phyloP scores from a whole-genome alignment of 2,797 vertebrate species.

The Mus caroli region DNA sequence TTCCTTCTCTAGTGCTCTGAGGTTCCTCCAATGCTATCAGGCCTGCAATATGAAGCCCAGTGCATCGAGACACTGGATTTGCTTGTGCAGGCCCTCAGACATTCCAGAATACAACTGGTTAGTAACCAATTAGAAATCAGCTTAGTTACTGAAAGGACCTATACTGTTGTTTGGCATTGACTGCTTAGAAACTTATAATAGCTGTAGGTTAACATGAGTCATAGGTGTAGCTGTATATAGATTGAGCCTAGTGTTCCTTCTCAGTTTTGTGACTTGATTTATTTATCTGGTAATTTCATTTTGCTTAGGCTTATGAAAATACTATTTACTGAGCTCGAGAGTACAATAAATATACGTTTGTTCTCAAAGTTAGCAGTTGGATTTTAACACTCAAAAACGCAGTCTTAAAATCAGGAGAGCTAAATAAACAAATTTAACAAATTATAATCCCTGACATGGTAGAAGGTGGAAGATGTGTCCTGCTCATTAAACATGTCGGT shows the following conservation, averaged over 20 bases:
- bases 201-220: conserved; percentile 40
- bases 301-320: conserved; percentile 59
- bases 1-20: conserved; percentile 36
- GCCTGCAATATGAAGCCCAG: conserved; percentile 36
- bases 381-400: conserved; percentile 56
- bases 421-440: conserved; percentile 60
- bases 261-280: conserved; percentile 51
- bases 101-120: background rate
- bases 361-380: conserved; percentile 59
- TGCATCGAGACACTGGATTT: conserved; percentile 44
- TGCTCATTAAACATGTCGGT: conserved; percentile 51
- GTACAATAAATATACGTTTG: conserved; percentile 39
- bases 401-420: conserved; percentile 39
- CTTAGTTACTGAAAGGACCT: conserved; percentile 60
- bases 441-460: conserved; percentile 41
- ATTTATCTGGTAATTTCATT: conserved; percentile 48
- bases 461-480: background rate
- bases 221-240: conserved; percentile 18
- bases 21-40: conserved; percentile 41
- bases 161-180: conserved; percentile 30
- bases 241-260: conserved; percentile 21
- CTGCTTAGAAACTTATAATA: conserved; percentile 53
- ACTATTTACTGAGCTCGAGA: conserved; percentile 42
- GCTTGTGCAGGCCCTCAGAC: conserved; percentile 46
- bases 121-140: conserved; percentile 37